Conservation (phyloP, 2,888 invertebrate species). For the Trichacis sp. region DNA sequence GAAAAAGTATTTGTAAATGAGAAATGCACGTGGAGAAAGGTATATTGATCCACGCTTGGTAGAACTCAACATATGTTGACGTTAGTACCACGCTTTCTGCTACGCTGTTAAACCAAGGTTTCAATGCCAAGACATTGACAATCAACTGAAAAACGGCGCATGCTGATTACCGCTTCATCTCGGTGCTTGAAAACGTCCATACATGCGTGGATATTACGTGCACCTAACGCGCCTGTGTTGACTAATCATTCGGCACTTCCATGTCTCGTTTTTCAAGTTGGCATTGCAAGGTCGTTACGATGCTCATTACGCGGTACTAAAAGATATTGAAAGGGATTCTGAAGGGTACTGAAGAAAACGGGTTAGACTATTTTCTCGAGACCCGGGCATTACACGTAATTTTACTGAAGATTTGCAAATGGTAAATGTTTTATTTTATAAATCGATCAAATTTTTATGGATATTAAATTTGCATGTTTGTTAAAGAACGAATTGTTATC, state of each 20-base stretch:
- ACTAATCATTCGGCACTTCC: conserved; percentile 21
- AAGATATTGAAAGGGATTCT: too few relatives aligned
- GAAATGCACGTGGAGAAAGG: conserved; percentile 4
- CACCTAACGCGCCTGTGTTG: conserved; percentile 11
- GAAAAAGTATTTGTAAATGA: too few relatives aligned
- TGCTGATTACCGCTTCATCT: conserved; percentile 5
- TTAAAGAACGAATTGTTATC: too few relatives aligned
- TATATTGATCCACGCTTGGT: background rate
- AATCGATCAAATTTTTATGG: too few relatives aligned
- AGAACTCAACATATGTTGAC: background rate
- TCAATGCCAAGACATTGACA: conserved; percentile 8
- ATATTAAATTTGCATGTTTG: too few relatives aligned
- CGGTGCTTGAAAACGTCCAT: background rate
- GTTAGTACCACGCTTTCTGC: background rate
- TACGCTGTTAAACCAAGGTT: too few relatives aligned
- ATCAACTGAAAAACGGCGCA: conserved; percentile 3
- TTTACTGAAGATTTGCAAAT: too few relatives aligned
- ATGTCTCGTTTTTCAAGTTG: conserved; percentile 31
- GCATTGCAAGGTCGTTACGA: conserved; percentile 33
- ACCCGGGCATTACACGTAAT: too few relatives aligned
- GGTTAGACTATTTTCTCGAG: too few relatives aligned
- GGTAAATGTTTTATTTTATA: too few relatives aligned
- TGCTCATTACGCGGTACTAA: conserved; percentile 24
- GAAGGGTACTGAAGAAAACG: too few relatives aligned
- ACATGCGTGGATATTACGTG: background rate